Base-by-base conservation (phyloP, 2,797 vertebrate species). In the Petrocephalus sullivani region DNA sequence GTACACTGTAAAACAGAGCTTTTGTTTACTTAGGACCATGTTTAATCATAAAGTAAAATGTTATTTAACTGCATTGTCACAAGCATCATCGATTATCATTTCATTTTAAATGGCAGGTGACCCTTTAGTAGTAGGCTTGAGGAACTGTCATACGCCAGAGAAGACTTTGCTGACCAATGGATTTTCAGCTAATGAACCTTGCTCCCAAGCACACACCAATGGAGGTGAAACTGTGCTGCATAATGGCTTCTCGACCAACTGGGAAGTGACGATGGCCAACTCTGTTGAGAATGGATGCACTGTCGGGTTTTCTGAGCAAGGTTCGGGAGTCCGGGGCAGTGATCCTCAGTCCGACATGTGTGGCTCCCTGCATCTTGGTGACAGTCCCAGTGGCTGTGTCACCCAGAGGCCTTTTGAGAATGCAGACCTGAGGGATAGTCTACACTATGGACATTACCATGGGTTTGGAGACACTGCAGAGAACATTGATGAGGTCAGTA, bases 391-490 rank as follows among this genome's bases (percentile, higher is more conserved):
- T 67, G 96, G 96, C 94, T 96, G 95, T 0, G 93, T 96, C 28
- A 93, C 96, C 33, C 95, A 93, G 87, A 94, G 95, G 51, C 96
- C 96, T 23, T 64, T 21, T 0, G 71, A 57, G 2, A 90, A 88
- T 0, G 93, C 94, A 0, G 97, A 96, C 85, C 87, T 90, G 0
- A 94, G 93, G 2, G 97, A 97, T 56, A 95, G 93, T 58, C 94
- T 98, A 93, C 96, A 95, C 60, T 99, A 98, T 46, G 97, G 98
- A 91, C 96, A 98, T 92, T 98, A 97, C 87, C 98, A 99, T 2
- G 98, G 98, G 37, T 99, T 98, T 12, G 98, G 98, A 64, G 98
- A 99, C 94, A 99, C 98, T 0, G 98, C 98, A 0, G 98, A 99
- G 91, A 97, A 97, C 92, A 95, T 99, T 92, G 96, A 96, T 0